Conservation (phyloP, 1,140 invertebrate genomes). For the Manduca sexta region DNA sequence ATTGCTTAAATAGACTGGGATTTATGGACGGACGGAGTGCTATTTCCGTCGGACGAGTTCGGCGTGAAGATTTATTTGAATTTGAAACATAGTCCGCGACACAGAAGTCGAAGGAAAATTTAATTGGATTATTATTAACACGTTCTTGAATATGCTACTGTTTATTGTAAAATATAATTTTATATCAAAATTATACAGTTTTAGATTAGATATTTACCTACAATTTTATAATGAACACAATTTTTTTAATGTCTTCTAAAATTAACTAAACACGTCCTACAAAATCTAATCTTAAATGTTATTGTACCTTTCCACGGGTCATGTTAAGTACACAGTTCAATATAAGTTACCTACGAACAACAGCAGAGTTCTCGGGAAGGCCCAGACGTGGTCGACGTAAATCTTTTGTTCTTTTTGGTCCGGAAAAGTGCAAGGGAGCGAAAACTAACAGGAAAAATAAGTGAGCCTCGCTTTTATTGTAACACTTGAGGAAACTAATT, state of each 20-base stretch:
- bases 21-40: conserved; percentile 66
- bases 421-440: conserved; percentile 36
- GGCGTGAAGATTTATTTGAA: conserved; percentile 65
- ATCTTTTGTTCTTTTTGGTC: conserved; percentile 40
- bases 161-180: too few relatives aligned
- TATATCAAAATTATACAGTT: too few relatives aligned
- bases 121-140: conserved; percentile 67
- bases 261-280: too few relatives aligned
- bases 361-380: conserved; percentile 16
- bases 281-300: too few relatives aligned
- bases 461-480: conserved; percentile 21
- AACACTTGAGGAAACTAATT: conserved; percentile 34
- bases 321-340: neutral
- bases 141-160: conserved; percentile 21
- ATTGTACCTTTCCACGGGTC: too few relatives aligned
- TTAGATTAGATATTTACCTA: too few relatives aligned
- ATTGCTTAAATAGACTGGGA: conserved; percentile 67
- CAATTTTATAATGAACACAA: too few relatives aligned
- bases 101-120: conserved; percentile 65
- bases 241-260: too few relatives aligned
- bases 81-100: conserved; percentile 65
- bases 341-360: conserved; percentile 8
- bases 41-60: conserved; percentile 68
- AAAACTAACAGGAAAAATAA: conserved; percentile 43
- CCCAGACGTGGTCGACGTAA: conserved; percentile 37